Evolutionary conservation across 2,113 vertebrate species (phyloP).

Genomic region (Aepyceros melampus): DNA sequence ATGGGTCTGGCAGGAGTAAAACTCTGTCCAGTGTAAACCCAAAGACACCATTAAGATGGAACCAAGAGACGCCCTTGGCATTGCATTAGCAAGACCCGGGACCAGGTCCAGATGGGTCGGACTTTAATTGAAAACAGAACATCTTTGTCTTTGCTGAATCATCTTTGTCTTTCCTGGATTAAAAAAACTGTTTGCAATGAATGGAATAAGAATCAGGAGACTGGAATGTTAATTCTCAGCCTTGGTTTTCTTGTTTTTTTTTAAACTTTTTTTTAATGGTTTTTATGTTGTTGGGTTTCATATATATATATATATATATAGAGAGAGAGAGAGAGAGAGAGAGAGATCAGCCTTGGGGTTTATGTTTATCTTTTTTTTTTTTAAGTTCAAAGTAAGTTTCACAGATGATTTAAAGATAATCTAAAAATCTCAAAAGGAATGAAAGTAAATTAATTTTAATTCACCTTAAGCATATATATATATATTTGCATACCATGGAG

Average conservation of each 20-base stretch:
- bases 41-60: not conserved
- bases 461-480: not conserved
- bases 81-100: not conserved
- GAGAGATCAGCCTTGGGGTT: not conserved
- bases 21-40: not conserved
- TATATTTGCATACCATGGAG: not conserved
- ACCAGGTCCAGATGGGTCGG: not conserved
- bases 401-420: not conserved
- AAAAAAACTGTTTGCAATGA: not conserved
- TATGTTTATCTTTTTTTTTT: not conserved
- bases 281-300: not conserved
- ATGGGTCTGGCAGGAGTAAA: not conserved
- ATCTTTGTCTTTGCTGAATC: conserved; percentile 19
- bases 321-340: too few species aligned
- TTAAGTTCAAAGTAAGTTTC: not conserved
- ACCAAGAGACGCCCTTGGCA: not conserved
- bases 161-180: conserved; percentile 14
- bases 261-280: not conserved
- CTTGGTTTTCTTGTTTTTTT: not conserved
- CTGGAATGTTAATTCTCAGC: not conserved
- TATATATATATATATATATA: not conserved
- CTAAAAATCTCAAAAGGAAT: not conserved
- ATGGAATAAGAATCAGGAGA: not conserved
- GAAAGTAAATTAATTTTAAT: not conserved
- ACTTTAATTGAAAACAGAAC: conserved; percentile 23